phyloP scores from a whole-genome alignment of 2,797 vertebrate species.

The Sylvilagus floridanus region DNA sequence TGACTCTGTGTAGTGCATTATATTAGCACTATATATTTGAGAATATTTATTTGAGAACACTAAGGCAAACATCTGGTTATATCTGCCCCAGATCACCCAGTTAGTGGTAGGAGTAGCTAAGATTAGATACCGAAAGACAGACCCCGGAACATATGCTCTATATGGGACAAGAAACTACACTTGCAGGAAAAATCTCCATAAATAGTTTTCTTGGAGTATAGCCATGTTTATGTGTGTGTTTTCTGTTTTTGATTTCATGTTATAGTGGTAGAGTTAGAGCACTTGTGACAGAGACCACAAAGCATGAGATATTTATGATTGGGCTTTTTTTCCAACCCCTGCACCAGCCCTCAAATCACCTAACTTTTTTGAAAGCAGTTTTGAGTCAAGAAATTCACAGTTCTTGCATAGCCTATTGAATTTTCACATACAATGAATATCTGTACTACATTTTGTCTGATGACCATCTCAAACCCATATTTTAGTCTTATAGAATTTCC shows the following conservation, averaged over 20 bases:
- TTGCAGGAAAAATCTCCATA: not conserved
- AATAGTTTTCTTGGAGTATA: not conserved
- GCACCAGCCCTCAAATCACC: not conserved
- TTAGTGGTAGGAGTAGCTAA: not conserved
- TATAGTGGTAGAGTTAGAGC: not conserved
- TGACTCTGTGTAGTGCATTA: not conserved
- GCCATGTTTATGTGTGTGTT: not conserved
- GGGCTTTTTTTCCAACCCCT: not conserved
- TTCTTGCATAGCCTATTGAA: not conserved
- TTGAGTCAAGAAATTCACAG: not conserved
- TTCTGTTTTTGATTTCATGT: not conserved
- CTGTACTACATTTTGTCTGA: not conserved
- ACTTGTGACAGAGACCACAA: not conserved
- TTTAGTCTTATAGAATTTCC: not conserved
- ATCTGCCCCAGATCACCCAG: not conserved
- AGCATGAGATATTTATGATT: not conserved
- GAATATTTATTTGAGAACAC: not conserved
- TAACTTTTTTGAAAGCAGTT: not conserved
- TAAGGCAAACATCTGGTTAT: not conserved
- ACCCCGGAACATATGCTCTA: not conserved
- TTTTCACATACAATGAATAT: not conserved
- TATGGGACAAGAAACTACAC: not conserved
- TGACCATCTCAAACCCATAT: not conserved
- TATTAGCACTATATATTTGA: not conserved
- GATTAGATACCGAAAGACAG: not conserved